Evolutionary conservation across 2,888 invertebrate genomes (phyloP), one percentile per base, ranked within the genome.

Genomic region (Agrilus mali): DNA sequence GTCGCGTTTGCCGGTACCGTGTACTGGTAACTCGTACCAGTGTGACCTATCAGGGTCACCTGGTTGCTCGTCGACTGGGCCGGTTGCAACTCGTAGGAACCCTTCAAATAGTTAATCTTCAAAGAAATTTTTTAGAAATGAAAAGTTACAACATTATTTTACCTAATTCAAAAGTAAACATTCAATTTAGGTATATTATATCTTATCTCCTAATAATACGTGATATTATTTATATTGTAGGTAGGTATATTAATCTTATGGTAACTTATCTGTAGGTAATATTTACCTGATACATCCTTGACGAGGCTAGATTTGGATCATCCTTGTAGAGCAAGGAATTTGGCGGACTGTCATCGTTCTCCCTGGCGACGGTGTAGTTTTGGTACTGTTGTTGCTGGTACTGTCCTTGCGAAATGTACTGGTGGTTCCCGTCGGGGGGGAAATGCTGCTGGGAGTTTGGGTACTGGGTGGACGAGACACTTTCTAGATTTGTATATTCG

Each of bases 241-340:
- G n/a, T n/a, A n/a, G n/a, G n/a, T n/a, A n/a, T n/a, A n/a, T n/a
- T n/a, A n/a, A n/a, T n/a, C n/a, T n/a, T n/a, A n/a, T n/a, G n/a
- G n/a, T n/a, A n/a, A n/a, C n/a, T n/a, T n/a, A n/a, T n/a, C n/a
- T n/a, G n/a, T 20, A 20, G 7, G 7, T 20, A 20, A n/a, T 14
- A 35, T 32, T 44, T 15, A 42, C 38, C 41, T 65, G 64, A 2
- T 47, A 47, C 47, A 76, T 60, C 16, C 75, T 73, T 1, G 79
- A 74, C 0, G 80, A 77, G 0, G 77, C 74, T 40, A 82, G 65
- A 38, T 79, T 79, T n/a, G 82, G 81, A 60, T 81, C 81, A 46
- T 71, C 71, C 50, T 78, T 76, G 60, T 77, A 78, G 56, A 78
- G 67, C 45, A 77, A 69, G 53, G 73, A 71, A 2, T 69, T 68